Percentiles rank a stretch among this genome's conserved stretches.
Evolutionary conservation across 1,140 invertebrate genomes (phyloP).

Genomic region (Hycleus phaleratus): DNA sequence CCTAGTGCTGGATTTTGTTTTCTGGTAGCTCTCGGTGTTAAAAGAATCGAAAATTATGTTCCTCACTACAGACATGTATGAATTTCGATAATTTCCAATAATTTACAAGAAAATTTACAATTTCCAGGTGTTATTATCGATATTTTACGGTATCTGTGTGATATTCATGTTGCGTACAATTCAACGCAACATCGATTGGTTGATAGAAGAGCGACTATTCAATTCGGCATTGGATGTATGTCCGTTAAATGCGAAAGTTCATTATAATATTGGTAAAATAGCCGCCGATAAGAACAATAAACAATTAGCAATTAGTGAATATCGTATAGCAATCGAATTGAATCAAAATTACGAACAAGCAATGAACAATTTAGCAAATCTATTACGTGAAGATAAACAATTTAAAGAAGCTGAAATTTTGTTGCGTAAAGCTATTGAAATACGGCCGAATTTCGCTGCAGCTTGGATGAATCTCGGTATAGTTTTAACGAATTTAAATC

Average conservation of each 20-base stretch:
- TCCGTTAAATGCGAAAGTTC: constrained; percentile 88
- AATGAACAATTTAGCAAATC: constrained; percentile 94
- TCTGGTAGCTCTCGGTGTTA: constrained; percentile 59
- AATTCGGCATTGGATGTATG: constrained; percentile 66
- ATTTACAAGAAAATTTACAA: background rate
- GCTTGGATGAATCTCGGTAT: constrained; percentile 99
- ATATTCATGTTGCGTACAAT: constrained; percentile 49
- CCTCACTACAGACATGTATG: constrained; percentile 27
- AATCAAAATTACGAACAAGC: constrained; percentile 92
- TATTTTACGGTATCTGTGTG: constrained; percentile 29
- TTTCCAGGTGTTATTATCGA: constrained; percentile 21
- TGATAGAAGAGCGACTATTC: constrained; percentile 64
- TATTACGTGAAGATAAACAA: constrained; percentile 72
- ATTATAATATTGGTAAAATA: constrained; percentile 91
- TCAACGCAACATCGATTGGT: constrained; percentile 72
- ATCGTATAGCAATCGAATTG: constrained; percentile 49
- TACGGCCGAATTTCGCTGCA: constrained; percentile 79
- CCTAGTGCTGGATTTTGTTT: constrained; percentile 82
- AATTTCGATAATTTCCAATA: background rate
- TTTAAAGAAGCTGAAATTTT: constrained; percentile 68
- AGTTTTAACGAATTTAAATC: constrained; percentile 67
- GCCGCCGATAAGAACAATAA: constrained; percentile 67
- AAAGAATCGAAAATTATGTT: constrained; percentile 28
- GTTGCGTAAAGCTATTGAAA: constrained; percentile 62
- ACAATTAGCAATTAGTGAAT: constrained; percentile 64